Percentiles rank a stretch among this genome's conserved stretches.
Evolutionary conservation across 2,113 vertebrate genomes (phyloP).

Genomic region (Trinectes maculatus): DNA sequence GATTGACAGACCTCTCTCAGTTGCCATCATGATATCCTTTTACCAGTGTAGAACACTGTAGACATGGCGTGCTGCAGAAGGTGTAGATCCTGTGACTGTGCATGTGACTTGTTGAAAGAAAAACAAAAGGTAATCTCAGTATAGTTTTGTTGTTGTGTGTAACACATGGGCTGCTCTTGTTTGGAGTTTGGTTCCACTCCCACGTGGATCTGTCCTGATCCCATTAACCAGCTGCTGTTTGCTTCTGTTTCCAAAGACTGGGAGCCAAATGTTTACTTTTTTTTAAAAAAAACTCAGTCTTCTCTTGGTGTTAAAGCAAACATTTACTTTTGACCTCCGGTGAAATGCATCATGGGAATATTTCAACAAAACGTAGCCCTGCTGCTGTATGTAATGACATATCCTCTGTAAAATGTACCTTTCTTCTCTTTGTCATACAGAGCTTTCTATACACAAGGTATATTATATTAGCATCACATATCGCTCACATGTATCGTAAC

Average conservation of each 20-base stretch:
- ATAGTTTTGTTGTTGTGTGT: too few species aligned
- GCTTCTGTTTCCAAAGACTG: constrained; percentile 27
- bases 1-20: neutral
- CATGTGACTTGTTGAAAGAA: neutral
- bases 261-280: constrained; percentile 46
- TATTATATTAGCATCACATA: too few species aligned
- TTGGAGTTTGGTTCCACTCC: constrained; percentile 38
- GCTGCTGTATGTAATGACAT: neutral
- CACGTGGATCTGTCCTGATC: constrained; percentile 33
- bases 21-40: neutral
- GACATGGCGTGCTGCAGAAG: neutral
- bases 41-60: neutral
- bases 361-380: neutral
- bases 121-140: neutral
- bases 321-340: constrained; percentile 8
- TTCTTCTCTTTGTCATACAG: neutral
- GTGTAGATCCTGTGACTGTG: constrained; percentile 3
- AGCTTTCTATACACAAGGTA: too few species aligned
- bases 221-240: constrained; percentile 59
- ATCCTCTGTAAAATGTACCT: neutral
- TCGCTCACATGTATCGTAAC: too few species aligned
- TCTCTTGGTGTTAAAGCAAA: constrained; percentile 35
- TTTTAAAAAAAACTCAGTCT: constrained; percentile 1
- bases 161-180: constrained; percentile 11
- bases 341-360: constrained; percentile 6